Conservation (phyloP, 2,797 vertebrate species). For the Delichon dasypus region DNA sequence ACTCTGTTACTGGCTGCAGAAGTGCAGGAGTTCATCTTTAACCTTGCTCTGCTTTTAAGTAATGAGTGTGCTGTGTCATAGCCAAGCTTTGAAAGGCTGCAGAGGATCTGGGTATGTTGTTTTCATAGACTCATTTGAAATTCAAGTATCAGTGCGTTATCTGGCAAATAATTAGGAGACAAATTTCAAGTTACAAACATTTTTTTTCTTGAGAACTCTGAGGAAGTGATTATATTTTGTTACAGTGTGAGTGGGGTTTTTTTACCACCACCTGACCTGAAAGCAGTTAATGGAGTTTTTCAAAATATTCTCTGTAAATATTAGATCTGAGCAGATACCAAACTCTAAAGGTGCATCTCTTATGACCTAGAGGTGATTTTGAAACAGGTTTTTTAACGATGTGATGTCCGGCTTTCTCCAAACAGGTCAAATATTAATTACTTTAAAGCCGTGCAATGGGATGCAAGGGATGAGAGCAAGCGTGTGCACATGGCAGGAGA, state of each 20-base stretch:
- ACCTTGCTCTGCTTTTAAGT: neutral
- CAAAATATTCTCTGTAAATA: neutral
- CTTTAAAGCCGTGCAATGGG: neutral
- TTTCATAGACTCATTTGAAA: neutral
- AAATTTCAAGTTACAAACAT: neutral
- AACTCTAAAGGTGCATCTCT: neutral
- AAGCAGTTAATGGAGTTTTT: neutral
- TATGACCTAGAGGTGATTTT: neutral
- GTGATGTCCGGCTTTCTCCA: neutral
- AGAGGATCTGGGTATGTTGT: neutral
- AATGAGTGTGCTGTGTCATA: neutral
- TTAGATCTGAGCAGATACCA: neutral
- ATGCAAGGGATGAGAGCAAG: neutral
- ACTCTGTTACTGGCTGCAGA: neutral
- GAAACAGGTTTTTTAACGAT: neutral
- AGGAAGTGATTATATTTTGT: neutral
- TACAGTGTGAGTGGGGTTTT: neutral
- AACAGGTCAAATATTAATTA: neutral
- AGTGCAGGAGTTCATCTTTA: neutral
- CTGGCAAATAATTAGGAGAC: neutral
- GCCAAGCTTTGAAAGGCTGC: neutral
- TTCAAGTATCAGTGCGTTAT: neutral
- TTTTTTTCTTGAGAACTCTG: neutral
- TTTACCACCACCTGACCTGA: neutral
- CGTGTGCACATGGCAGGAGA: neutral